Evolutionary conservation across 2,113 vertebrate genomes (phyloP).

Genomic region (Clarias magur): DNA sequence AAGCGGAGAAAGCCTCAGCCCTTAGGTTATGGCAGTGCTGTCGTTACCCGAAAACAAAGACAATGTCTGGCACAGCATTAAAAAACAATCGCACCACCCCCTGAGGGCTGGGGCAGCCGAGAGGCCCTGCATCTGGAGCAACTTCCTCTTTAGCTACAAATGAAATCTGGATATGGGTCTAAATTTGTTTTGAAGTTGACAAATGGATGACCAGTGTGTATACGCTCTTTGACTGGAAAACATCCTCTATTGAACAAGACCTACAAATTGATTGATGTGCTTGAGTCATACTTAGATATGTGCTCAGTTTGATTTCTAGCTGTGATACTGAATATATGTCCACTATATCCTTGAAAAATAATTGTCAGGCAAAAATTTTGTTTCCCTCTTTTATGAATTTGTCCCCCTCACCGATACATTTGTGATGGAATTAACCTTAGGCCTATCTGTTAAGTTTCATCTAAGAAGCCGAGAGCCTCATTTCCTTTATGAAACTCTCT

Average conservation of each 20-base stretch:
- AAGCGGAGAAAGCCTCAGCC: slow-evolving; percentile 56
- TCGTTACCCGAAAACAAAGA: slow-evolving; percentile 70
- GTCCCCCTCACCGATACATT: not conserved
- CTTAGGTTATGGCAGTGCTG: slow-evolving; percentile 63
- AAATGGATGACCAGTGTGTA: slow-evolving; percentile 60
- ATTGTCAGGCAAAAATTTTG: not conserved
- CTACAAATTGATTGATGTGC: not conserved
- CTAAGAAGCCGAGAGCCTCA: slow-evolving; percentile 16
- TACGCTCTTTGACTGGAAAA: slow-evolving; percentile 41
- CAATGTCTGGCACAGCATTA: slow-evolving; percentile 76
- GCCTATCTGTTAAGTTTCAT: slow-evolving; percentile 20
- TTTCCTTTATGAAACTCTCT: slow-evolving; percentile 52
- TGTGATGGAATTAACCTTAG: not conserved
- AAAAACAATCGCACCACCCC: slow-evolving; percentile 62
- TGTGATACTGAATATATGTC: not conserved
- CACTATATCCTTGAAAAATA: not conserved
- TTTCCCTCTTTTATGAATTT: not conserved
- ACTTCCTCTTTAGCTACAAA: slow-evolving; percentile 56
- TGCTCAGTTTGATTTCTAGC: not conserved
- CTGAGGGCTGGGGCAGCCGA: slow-evolving; percentile 49
- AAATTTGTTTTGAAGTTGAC: slow-evolving; percentile 53
- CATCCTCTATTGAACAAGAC: slow-evolving; percentile 19
- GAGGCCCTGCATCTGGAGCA: slow-evolving; percentile 59
- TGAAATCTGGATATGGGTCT: slow-evolving; percentile 42
- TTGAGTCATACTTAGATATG: not conserved